Evolutionary conservation across 1,140 invertebrate genomes (phyloP).

Genomic region (Sinella curviseta): DNA sequence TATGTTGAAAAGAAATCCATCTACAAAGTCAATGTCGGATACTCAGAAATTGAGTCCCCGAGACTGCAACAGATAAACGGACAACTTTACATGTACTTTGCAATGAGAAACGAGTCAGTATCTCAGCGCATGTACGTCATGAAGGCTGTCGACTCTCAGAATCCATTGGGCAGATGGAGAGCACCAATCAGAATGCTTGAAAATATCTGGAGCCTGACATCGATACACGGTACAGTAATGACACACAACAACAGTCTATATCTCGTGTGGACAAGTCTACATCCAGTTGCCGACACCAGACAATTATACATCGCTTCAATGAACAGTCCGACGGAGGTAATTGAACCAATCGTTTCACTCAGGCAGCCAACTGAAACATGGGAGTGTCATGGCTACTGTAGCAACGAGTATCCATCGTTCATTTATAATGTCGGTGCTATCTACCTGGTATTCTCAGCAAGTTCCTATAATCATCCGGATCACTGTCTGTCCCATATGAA

Average conservation of each 20-base stretch:
- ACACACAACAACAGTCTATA: constrained; percentile 3
- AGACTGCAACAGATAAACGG: constrained; percentile 37
- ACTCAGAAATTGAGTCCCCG: constrained; percentile 31
- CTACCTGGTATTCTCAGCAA: constrained; percentile 12
- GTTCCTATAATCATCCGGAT: constrained; percentile 22
- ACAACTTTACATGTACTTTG: constrained; percentile 43
- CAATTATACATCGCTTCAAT: constrained; percentile 42
- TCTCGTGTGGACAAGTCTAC: constrained; percentile 19
- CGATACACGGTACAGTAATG: constrained; percentile 34
- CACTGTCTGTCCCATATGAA: constrained; percentile 20
- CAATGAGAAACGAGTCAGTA: constrained; percentile 28
- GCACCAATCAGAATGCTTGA: neutral
- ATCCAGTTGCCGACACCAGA: constrained; percentile 1
- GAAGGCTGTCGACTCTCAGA: constrained; percentile 36
- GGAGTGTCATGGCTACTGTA: constrained; percentile 28
- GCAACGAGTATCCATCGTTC: constrained; percentile 19
- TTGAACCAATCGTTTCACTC: constrained; percentile 18
- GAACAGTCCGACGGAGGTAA: constrained; percentile 21
- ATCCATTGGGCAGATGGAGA: constrained; percentile 35
- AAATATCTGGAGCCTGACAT: too few relatives aligned
- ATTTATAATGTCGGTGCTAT: constrained; percentile 20
- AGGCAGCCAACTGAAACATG: constrained; percentile 31
- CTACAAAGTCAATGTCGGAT: constrained; percentile 27
- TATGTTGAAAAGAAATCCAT: constrained; percentile 4
- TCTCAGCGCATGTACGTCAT: constrained; percentile 39